These are phyloP conservation scores for Cyphomyrus discorhynchus DNA, from an alignment of 2,113 vertebrate species.

Conservation along the genomic window DNA sequence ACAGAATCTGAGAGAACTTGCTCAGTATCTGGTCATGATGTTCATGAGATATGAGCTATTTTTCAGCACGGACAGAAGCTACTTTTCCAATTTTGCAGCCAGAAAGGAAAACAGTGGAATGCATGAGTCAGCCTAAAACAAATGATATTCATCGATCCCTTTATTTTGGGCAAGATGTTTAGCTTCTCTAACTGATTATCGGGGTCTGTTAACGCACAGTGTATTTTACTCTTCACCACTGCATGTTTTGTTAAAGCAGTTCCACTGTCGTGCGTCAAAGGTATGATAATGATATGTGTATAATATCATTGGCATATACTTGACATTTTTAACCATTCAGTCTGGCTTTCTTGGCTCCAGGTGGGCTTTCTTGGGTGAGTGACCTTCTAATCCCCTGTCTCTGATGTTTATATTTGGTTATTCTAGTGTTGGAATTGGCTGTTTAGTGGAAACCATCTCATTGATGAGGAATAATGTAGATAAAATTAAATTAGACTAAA, in stretches of 20 bases:
- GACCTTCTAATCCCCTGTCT: not conserved
- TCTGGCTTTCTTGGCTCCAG: not conserved
- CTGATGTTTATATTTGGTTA: not conserved
- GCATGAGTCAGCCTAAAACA: conserved; percentile 13
- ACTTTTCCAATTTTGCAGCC: not conserved
- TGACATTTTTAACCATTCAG: not conserved
- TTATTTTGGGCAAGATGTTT: not conserved
- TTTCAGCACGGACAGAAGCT: not conserved
- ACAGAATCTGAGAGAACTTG: not conserved
- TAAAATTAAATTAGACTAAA: not conserved
- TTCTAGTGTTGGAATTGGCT: not conserved
- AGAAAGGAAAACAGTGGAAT: not conserved
- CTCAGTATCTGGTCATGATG: not conserved
- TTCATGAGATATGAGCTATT: not conserved
- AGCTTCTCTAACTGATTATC: not conserved
- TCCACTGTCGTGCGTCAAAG: not conserved
- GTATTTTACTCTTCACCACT: not conserved
- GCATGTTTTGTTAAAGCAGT: not conserved
- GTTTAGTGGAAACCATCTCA: not conserved
- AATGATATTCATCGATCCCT: too few relatives aligned
- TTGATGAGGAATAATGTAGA: not conserved
- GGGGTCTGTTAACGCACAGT: not conserved
- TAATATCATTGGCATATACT: not conserved
- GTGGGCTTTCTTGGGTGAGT: not conserved
- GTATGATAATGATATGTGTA: not conserved